Evolutionary conservation across 2,797 vertebrate genomes (phyloP).

Genomic region (Chromis chromis): DNA sequence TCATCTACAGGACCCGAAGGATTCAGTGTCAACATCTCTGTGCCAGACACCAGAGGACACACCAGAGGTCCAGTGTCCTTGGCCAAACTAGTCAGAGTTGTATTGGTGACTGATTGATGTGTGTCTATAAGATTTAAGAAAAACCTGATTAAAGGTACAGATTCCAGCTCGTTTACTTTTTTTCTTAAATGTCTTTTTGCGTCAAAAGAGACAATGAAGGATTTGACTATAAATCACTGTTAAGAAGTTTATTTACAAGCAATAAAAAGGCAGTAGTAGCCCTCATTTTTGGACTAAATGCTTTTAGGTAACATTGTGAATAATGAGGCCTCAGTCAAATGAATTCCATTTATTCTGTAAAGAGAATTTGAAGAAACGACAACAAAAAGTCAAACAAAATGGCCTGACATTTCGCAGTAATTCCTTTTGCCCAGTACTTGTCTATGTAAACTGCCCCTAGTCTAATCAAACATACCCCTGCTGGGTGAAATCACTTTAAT

Average conservation of each 20-base stretch:
- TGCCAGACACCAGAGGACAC: too few species aligned
- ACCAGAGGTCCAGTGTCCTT: too few species aligned
- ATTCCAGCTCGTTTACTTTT: neutral
- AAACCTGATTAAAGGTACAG: conserved; percentile 7
- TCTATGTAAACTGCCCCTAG: conserved; percentile 16
- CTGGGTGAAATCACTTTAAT: conserved; percentile 49
- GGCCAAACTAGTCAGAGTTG: too few species aligned
- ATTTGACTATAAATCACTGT: neutral
- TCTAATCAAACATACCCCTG: conserved; percentile 46
- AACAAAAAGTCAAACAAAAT: neutral
- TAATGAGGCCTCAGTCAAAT: conserved; percentile 16
- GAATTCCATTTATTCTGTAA: neutral
- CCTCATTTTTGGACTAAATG: conserved; percentile 10
- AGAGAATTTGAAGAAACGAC: conserved; percentile 11
- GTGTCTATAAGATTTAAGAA: conserved; percentile 1
- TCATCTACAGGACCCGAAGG: too few species aligned
- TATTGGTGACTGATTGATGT: too few species aligned
- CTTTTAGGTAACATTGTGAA: conserved; percentile 18
- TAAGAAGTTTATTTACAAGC: conserved; percentile 17
- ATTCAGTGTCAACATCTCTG: too few species aligned
- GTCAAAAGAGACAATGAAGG: neutral
- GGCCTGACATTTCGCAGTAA: conserved; percentile 2
- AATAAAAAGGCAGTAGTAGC: conserved; percentile 4
- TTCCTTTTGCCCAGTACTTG: neutral
- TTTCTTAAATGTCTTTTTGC: conserved; percentile 4